Evolutionary conservation across 30 jellyfish, hydroid and myxozoan genomes (phyloP), one percentile per base, ranked within the genome.

Genomic region (Cassiopea andromeda): DNA sequence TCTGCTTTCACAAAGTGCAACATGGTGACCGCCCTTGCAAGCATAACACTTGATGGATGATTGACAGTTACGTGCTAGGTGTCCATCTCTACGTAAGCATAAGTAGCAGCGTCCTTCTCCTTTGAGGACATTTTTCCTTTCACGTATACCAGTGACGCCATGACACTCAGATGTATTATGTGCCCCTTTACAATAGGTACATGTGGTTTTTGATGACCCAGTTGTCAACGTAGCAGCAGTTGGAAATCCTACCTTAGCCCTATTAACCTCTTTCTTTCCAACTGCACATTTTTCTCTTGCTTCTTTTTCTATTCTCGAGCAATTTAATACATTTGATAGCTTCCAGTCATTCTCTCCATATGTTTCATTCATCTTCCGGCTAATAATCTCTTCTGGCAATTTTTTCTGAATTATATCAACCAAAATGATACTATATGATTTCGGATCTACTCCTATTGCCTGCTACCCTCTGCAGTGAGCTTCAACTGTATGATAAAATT

Each of bases 21-120:
- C 90, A 64, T 81, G 90, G 82, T 81, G 90, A 58, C 70, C 27
- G n/a, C 90, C 90, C 67, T 64, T 60, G 69, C 90, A 81, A 81
- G 59, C 60, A 27, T 1, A 81, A 60, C 90, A 81, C 67, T 68
- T 81, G 82, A 81, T 81, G 48, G 81, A 60, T 61, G 90, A 45
- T 60, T 81, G 69, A 64, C 90, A 81, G 64, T 68, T 82, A 3
- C 70, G 80, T 44, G 82, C 82, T 45, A 81, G 44, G 60, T 81
- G 90, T 59, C 90, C 90, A 58, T 67, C 69, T 64, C 81, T 12
- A 44, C 90, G 82, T 58, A 81, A 61, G 64, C 47, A 81, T 81
- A 1, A 66, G 64, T 59, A 44, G 45, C 81, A 68, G 69, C 90
- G 44, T 59, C 90, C 90, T 17, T 81, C 81, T 64, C 90, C 60